phyloP scores from a whole-genome alignment of 2,113 vertebrate genomes.

The Pantherophis guttatus region DNA sequence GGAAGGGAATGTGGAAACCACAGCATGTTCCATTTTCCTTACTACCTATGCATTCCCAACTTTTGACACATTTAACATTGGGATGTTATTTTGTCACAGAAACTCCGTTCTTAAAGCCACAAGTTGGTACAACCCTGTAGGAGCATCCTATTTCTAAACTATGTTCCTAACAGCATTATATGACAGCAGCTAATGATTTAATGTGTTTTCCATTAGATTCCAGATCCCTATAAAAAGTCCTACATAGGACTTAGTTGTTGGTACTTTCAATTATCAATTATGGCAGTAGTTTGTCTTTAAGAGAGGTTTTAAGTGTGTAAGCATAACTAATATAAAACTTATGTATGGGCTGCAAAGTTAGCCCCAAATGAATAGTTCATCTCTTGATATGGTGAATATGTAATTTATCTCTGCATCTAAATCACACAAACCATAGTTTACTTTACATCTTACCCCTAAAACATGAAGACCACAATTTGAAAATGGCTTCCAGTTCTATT shows the following conservation, averaged over 20 bases:
- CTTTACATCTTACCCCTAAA: background rate
- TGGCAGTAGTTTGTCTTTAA: background rate
- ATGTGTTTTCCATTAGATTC: background rate
- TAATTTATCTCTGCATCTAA: background rate
- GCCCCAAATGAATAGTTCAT: background rate
- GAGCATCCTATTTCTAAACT: background rate
- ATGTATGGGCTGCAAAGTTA: background rate
- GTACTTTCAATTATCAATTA: background rate
- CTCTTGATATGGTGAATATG: background rate
- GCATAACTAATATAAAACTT: background rate
- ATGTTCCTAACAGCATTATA: background rate
- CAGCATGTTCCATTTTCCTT: background rate
- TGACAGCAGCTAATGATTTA: background rate
- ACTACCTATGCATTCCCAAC: background rate
- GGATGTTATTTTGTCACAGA: background rate
- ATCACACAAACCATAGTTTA: background rate
- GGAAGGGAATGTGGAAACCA: background rate
- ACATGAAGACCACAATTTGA: background rate
- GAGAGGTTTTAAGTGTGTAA: background rate
- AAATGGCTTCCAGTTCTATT: background rate
- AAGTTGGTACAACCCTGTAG: background rate
- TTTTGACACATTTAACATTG: background rate
- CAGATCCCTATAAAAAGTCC: background rate
- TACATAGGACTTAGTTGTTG: background rate
- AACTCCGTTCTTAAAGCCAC: background rate